These are phyloP conservation scores for Trypoxylon attenuatum DNA, from an alignment of 2,888 invertebrate genomes.

Conservation along the genomic window DNA sequence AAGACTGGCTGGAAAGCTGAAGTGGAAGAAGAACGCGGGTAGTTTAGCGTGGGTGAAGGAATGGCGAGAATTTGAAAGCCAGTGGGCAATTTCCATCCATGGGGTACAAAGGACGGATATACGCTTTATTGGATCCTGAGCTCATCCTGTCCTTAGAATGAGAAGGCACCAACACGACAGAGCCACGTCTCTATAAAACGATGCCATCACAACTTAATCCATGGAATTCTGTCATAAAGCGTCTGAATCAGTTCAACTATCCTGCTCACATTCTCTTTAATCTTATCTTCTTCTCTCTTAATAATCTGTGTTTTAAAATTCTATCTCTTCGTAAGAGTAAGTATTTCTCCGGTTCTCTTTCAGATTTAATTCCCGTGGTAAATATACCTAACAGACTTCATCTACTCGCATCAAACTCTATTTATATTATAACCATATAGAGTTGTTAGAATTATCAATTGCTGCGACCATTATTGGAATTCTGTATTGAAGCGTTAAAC, in stretches of 20 bases:
- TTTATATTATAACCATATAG: no score
- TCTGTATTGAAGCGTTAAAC: no score
- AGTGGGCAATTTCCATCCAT: slow-evolving; percentile 32
- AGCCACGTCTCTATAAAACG: slow-evolving; percentile 21
- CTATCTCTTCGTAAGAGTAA: no score
- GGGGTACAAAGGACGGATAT: slow-evolving; percentile 26
- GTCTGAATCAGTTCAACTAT: neutral
- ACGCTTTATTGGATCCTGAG: slow-evolving; percentile 40
- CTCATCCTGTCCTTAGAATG: slow-evolving; percentile 24
- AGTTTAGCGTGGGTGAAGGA: neutral
- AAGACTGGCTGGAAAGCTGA: neutral
- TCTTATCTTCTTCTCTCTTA: neutral
- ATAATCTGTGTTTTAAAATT: neutral
- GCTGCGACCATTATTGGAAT: no score
- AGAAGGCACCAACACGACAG: slow-evolving; percentile 25
- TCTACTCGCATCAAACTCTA: no score
- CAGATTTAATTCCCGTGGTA: no score
- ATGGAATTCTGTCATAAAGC: slow-evolving; percentile 21
- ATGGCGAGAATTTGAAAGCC: slow-evolving; percentile 39
- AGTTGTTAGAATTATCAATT: no score
- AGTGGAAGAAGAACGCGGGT: neutral
- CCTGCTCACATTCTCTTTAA: neutral
- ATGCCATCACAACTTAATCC: slow-evolving; percentile 22
- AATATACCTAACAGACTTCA: no score
- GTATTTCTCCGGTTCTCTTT: no score